These are phyloP conservation scores for Epinephelus cyanopodus DNA, from an alignment of 2,113 vertebrate species.

Conservation along the genomic window DNA sequence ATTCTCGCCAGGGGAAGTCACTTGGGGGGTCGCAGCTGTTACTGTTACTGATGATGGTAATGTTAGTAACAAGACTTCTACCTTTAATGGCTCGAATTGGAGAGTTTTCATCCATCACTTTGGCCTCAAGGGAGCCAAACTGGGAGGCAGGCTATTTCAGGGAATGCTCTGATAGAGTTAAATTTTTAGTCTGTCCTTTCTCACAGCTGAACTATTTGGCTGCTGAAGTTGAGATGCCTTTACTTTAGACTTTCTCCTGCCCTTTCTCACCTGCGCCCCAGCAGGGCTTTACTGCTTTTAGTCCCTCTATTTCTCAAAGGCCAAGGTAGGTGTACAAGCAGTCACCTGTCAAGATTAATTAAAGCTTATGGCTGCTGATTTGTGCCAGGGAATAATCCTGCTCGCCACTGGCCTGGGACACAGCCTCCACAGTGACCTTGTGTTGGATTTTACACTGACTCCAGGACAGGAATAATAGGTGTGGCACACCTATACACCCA, in stretches of 20 bases:
- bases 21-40: not conserved
- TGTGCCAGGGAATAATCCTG: conserved; percentile 74
- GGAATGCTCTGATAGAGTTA: conserved; percentile 32
- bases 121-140: conserved; percentile 46
- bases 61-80: conserved; percentile 24
- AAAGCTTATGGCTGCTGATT: conserved; percentile 66
- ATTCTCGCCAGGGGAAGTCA: too few species aligned
- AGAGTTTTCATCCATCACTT: conserved; percentile 65
- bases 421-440: conserved; percentile 79
- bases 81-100: conserved; percentile 41
- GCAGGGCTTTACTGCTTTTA: conserved; percentile 39
- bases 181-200: conserved; percentile 45
- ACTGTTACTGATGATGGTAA: not conserved
- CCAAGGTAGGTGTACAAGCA: conserved; percentile 59
- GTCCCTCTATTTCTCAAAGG: conserved; percentile 61
- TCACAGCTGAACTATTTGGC: conserved; percentile 24
- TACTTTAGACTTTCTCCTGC: not conserved
- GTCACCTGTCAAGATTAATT: conserved; percentile 76
- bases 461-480: conserved; percentile 67
- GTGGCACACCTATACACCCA: conserved; percentile 58
- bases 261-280: not conserved
- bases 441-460: conserved; percentile 71
- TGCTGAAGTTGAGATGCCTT: conserved; percentile 14
- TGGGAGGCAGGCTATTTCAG: conserved; percentile 40
- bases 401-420: conserved; percentile 50